Conservation (phyloP, 2,888 invertebrate genomes). For the Cactoblastis cactorum region DNA sequence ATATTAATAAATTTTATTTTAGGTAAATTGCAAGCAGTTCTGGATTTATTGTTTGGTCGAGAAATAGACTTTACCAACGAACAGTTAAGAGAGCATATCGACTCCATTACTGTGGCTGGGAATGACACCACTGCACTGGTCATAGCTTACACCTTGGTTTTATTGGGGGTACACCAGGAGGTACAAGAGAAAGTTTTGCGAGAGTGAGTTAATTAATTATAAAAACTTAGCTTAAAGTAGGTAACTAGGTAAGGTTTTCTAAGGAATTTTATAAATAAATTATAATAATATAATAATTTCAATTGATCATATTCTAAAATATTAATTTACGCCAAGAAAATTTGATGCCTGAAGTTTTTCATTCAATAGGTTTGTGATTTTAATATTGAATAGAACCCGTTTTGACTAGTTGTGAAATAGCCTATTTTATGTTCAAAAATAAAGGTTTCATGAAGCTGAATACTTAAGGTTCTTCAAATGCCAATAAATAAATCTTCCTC, state of each 20-base stretch:
- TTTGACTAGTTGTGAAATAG: too few species aligned
- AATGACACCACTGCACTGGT: conserved; percentile 74
- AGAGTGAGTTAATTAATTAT: neutral
- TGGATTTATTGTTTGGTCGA: conserved; percentile 69
- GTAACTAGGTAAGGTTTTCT: neutral
- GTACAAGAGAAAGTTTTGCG: conserved; percentile 45
- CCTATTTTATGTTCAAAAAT: too few species aligned
- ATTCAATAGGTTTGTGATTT: too few species aligned
- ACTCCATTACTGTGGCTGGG: conserved; percentile 80
- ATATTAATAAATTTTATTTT: too few species aligned
- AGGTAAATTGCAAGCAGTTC: conserved; percentile 58
- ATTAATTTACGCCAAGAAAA: too few species aligned
- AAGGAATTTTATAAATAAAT: too few species aligned
- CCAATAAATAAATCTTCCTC: conserved; percentile 18
- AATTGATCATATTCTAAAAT: too few species aligned
- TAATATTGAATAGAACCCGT: too few species aligned
- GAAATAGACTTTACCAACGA: conserved; percentile 73
- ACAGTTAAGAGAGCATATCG: conserved; percentile 79
- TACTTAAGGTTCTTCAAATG: too few species aligned
- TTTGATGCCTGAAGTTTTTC: too few species aligned
- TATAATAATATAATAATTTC: too few species aligned
- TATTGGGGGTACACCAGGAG: conserved; percentile 62
- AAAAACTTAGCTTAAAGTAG: neutral
- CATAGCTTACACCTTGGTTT: conserved; percentile 64
- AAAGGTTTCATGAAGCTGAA: too few species aligned